Conservation (phyloP, 2,113 vertebrate species). For the Ammodytes marinus region DNA sequence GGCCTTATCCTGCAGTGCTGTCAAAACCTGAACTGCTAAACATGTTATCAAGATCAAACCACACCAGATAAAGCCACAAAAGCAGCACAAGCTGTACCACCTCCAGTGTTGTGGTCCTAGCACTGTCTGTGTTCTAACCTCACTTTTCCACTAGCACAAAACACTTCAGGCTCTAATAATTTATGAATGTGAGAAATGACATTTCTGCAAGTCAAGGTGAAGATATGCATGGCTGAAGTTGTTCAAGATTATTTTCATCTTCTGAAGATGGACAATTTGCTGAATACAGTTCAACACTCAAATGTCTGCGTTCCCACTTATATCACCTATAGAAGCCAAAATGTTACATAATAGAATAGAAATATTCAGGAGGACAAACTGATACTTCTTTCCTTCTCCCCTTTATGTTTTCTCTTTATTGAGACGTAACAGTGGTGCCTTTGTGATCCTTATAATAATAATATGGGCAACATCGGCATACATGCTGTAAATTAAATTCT, state of each 20-base stretch:
- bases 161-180: background rate
- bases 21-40: background rate
- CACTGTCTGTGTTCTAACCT: constrained; percentile 38
- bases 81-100: constrained; percentile 18
- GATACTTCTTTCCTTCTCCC: constrained; percentile 1
- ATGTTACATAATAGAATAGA: constrained; percentile 45
- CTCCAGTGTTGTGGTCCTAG: constrained; percentile 32
- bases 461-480: too few species aligned
- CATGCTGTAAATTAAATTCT: too few species aligned
- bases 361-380: constrained; percentile 19
- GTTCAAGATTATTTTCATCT: constrained; percentile 1
- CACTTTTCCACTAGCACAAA: constrained; percentile 5
- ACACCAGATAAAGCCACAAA: constrained; percentile 2
- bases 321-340: constrained; percentile 36
- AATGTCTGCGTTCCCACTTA: constrained; percentile 43
- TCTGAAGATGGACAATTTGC: constrained; percentile 7
- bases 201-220: background rate
- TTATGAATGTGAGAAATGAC: background rate
- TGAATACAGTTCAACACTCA: constrained; percentile 25
- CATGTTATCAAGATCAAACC: constrained; percentile 13
- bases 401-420: background rate
- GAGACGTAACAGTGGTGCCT: background rate
- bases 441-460: background rate
- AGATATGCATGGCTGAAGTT: constrained; percentile 17
- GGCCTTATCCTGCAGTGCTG: background rate